Conservation (phyloP, 92 coral and sea anemone species). For the Palythoa grandiflora region DNA sequence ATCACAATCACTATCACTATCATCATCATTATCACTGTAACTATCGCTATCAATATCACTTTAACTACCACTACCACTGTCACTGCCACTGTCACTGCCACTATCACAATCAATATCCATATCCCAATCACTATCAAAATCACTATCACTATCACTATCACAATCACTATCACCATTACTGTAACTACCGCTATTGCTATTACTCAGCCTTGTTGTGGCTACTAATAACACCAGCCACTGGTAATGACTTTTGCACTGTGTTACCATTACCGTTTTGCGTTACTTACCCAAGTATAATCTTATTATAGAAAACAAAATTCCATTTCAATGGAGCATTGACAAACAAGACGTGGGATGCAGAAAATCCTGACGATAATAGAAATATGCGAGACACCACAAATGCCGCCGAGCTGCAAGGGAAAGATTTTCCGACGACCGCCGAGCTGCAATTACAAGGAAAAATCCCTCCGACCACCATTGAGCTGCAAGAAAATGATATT, state of each 20-base stretch:
- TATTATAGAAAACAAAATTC: background rate
- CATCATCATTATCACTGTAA: too few relatives aligned
- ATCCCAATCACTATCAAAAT: too few relatives aligned
- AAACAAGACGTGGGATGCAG: background rate
- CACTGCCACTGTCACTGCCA: too few relatives aligned
- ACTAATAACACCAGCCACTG: background rate
- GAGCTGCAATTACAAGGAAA: background rate
- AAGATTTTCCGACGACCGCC: too few relatives aligned
- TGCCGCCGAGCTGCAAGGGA: too few relatives aligned
- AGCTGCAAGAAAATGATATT: background rate
- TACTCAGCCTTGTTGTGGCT: background rate
- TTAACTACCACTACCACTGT: too few relatives aligned
- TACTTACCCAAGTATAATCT: background rate
- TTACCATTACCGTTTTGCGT: background rate
- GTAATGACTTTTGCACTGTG: too few relatives aligned
- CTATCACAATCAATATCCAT: too few relatives aligned
- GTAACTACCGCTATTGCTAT: background rate
- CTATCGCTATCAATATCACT: too few relatives aligned
- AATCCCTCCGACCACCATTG: background rate
- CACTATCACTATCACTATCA: background rate
- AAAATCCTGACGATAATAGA: too few relatives aligned
- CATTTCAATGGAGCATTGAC: background rate
- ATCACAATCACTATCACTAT: too few relatives aligned
- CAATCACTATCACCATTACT: background rate
- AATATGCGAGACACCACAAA: too few relatives aligned